These are phyloP conservation scores for Anguilla pacifica DNA, from an alignment of 2,797 vertebrate species.

Conservation along the genomic window DNA sequence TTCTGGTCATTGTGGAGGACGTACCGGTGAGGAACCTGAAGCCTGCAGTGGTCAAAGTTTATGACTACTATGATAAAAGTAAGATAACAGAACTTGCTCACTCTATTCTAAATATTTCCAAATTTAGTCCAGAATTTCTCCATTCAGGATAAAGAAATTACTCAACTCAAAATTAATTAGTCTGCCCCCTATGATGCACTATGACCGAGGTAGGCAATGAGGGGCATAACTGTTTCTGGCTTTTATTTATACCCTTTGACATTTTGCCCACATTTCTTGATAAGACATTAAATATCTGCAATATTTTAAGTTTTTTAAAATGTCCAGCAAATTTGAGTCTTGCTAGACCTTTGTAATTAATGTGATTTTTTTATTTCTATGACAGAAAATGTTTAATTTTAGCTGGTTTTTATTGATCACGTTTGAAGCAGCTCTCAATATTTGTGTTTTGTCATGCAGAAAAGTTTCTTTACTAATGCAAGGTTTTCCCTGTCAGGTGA, in stretches of 20 bases:
- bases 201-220: no score
- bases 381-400: neutral
- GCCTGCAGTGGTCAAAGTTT: slow-evolving; percentile 68
- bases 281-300: no score
- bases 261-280: no score
- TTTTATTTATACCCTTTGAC: no score
- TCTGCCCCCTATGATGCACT: neutral
- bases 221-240: no score
- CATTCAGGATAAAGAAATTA: neutral
- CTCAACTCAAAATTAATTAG: neutral
- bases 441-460: neutral
- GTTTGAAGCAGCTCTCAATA: neutral
- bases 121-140: neutral
- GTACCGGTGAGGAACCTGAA: slow-evolving; percentile 66
- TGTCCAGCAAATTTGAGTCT: no score
- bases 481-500: slow-evolving; percentile 58
- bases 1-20: slow-evolving; percentile 57
- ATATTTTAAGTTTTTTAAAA: no score
- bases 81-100: slow-evolving; percentile 31
- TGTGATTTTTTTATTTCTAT: no score
- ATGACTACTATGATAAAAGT: slow-evolving; percentile 78
- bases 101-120: no score
- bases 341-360: no score
- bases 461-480: no score
- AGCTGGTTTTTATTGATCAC: neutral